Evolutionary conservation across 2,113 vertebrate species (phyloP), one percentile per base, ranked within the genome.

Genomic region (Apistogramma diplotaenia): DNA sequence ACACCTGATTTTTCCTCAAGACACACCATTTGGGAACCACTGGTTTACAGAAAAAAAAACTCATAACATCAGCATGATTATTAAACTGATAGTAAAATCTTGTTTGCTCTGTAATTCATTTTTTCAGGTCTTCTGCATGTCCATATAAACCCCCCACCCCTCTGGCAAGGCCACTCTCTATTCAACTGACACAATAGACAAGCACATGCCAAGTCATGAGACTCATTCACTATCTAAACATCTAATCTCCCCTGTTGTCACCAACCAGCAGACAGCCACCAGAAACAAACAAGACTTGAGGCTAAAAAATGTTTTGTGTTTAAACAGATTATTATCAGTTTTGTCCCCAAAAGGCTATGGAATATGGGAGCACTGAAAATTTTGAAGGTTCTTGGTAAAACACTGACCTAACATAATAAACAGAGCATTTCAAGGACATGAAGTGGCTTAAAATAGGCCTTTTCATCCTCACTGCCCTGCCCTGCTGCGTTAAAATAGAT

Each of bases 151-250:
- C 54, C 73, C 4, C 12, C 18, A 12, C 65, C 10, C 54, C 40
- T 16, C 51, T 49, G 46, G 79, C 79, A 88, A 88, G 77, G 72
- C 80, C 79, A 87, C 79, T 85, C 35, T 93, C 83, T 90, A 91
- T 93, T 90, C 70, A 90, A 90, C 51, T 82, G 74, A 88, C 85
- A 93, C 91, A 93, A 92, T 89, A 78, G 89, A 87, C 72, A 85
- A 84, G 54, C 81, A 58, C 83, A 91, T 82, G 82, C 74, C 80
- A 92, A 91, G 91, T 91, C 92, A 93, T 85, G 86, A 89, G 90
- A 87, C 90, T 84, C 61, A 16, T 76, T 91, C 78, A 71, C 86
- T 87, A 93, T 92, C 90, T 90, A 87, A 87, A 89, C 81, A 82
- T 92, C 89, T 82, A 81, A 93, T 89, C 88, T 89, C 78, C 81